Evolutionary conservation across 2,113 vertebrate species (phyloP).

Genomic region (Hypanus sabinus): DNA sequence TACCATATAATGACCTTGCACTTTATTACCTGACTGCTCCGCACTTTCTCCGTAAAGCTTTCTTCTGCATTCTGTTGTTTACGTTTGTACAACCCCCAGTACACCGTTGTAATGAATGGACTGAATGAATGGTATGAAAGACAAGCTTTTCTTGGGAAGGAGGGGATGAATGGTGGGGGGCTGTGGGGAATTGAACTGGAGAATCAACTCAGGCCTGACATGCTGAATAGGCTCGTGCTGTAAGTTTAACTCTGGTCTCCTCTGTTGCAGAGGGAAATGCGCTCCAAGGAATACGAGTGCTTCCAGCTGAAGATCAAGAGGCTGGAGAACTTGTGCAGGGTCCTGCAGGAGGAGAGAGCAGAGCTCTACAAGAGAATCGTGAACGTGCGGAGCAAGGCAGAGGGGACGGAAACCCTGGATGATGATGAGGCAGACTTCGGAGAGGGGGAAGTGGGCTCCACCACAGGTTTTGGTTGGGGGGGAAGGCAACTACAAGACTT

Average conservation of each 20-base stretch:
- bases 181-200: neutral
- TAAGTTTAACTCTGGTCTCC: neutral
- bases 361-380: constrained; percentile 80
- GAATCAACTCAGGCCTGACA: neutral
- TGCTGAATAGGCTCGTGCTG: neutral
- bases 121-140: too few species aligned
- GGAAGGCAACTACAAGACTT: constrained; percentile 64
- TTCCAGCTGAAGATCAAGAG: constrained; percentile 85
- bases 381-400: neutral
- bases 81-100: too few species aligned
- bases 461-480: constrained; percentile 44
- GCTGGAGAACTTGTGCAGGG: constrained; percentile 82
- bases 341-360: constrained; percentile 82
- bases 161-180: too few species aligned
- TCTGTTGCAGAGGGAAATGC: constrained; percentile 61
- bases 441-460: constrained; percentile 23
- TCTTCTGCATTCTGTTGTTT: too few species aligned
- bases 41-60: too few species aligned
- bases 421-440: constrained; percentile 43
- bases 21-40: too few species aligned
- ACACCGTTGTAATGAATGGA: too few species aligned
- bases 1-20: too few species aligned
- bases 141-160: too few species aligned
- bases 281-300: constrained; percentile 75
- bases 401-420: constrained; percentile 59